Evolutionary conservation across 2,797 vertebrate species (phyloP).

Genomic region (Manis javanica): DNA sequence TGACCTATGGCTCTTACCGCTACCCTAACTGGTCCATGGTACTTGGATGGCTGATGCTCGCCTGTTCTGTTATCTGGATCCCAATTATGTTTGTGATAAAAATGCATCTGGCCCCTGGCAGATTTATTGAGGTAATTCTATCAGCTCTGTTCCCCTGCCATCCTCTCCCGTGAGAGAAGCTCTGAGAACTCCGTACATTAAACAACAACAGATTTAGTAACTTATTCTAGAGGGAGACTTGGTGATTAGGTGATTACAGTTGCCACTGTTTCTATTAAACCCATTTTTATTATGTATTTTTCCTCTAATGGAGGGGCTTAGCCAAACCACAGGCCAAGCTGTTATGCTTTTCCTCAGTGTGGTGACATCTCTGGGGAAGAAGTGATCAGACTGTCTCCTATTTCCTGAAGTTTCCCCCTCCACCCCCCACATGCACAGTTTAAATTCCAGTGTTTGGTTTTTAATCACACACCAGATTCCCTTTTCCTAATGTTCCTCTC

Average conservation of each 20-base stretch:
- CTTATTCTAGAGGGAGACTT: slow-evolving; percentile 21
- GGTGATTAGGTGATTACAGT: slow-evolving; percentile 64
- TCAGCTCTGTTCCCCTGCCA: background rate
- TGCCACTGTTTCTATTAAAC: slow-evolving; percentile 62
- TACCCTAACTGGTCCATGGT: slow-evolving; percentile 99
- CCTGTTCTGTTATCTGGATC: slow-evolving; percentile 99
- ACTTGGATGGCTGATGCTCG: slow-evolving; percentile 97
- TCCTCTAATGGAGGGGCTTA: slow-evolving; percentile 25
- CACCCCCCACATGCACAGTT: background rate
- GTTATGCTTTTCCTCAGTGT: background rate
- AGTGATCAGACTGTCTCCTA: background rate
- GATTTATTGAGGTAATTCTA: slow-evolving; percentile 93
- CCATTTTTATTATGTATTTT: slow-evolving; percentile 64
- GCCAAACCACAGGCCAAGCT: slow-evolving; percentile 32
- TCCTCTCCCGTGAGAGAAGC: slow-evolving; percentile 20
- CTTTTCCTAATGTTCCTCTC: background rate
- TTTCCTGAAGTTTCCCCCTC: background rate
- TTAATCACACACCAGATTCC: background rate
- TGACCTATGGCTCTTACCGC: slow-evolving; percentile 97
- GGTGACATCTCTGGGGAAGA: background rate
- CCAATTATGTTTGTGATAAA: slow-evolving; percentile 99
- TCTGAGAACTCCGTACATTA: slow-evolving; percentile 9
- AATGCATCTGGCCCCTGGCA: slow-evolving; percentile 97
- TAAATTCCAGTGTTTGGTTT: slow-evolving; percentile 7
- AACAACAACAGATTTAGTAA: slow-evolving; percentile 45